Conservation (phyloP, 2,888 invertebrate genomes). For the Lissonota sp. region DNA sequence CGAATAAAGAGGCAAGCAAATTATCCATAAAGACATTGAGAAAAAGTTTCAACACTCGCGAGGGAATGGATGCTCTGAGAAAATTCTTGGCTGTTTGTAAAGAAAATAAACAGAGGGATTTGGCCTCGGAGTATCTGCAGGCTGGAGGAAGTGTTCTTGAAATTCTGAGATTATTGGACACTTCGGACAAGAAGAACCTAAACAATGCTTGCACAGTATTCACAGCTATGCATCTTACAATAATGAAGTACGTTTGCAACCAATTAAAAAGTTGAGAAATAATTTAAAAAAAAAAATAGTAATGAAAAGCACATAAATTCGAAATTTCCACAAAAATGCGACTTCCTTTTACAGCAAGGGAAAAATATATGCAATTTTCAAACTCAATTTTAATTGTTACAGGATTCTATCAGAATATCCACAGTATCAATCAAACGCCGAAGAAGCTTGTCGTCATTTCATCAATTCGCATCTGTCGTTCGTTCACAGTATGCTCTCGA, state of each 20-base stretch:
- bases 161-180: slow-evolving; percentile 87
- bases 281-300: slow-evolving; percentile 4
- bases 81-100: slow-evolving; percentile 87
- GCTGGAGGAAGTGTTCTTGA: slow-evolving; percentile 90
- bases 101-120: slow-evolving; percentile 84
- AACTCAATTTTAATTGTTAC: slow-evolving; percentile 45
- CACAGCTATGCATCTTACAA: slow-evolving; percentile 87
- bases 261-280: background rate
- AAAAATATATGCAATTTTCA: background rate
- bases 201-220: slow-evolving; percentile 87
- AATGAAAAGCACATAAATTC: background rate
- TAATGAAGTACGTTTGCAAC: slow-evolving; percentile 85
- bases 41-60: slow-evolving; percentile 69
- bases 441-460: slow-evolving; percentile 89
- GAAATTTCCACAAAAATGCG: background rate
- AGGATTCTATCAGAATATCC: slow-evolving; percentile 87
- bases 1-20: slow-evolving; percentile 54
- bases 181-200: slow-evolving; percentile 87
- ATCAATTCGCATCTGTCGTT: slow-evolving; percentile 88
- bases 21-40: slow-evolving; percentile 73
- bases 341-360: background rate
- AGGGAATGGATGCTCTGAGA: slow-evolving; percentile 82
- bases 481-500: slow-evolving; percentile 88
- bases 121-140: slow-evolving; percentile 88
- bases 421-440: slow-evolving; percentile 86